phyloP scores from a whole-genome alignment of 2,113 vertebrate species.

The Clarias macrocephalus region DNA sequence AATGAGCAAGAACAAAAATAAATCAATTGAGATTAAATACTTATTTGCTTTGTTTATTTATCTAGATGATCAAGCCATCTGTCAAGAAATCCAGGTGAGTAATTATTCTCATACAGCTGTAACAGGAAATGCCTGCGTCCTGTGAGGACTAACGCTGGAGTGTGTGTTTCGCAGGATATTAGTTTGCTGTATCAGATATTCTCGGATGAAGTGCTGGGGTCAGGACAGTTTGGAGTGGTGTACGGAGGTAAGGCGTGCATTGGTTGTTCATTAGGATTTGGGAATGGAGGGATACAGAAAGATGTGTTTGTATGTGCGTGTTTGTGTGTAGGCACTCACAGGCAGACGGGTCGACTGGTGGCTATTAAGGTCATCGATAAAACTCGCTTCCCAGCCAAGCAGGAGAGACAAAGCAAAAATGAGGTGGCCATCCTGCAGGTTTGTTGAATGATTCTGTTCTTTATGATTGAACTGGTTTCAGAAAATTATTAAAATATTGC shows the following conservation, averaged over 20 bases:
- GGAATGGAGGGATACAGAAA: not conserved
- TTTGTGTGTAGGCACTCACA: constrained; percentile 74
- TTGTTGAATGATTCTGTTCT: not conserved
- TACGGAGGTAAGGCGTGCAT: constrained; percentile 72
- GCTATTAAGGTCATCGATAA: constrained; percentile 87
- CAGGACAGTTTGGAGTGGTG: constrained; percentile 86
- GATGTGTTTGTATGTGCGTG: not conserved
- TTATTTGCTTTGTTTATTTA: constrained; percentile 7
- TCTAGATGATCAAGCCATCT: constrained; percentile 47
- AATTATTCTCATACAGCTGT: not conserved
- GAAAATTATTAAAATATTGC: not conserved
- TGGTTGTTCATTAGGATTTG: not conserved
- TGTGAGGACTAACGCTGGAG: not conserved
- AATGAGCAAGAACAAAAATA: not conserved
- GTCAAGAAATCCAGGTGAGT: constrained; percentile 58
- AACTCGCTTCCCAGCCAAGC: constrained; percentile 78
- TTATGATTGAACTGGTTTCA: too few relatives aligned
- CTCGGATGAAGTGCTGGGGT: constrained; percentile 82
- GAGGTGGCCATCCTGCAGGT: constrained; percentile 84
- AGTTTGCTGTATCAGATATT: constrained; percentile 82
- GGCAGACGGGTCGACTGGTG: constrained; percentile 73
- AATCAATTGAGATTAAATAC: not conserved
- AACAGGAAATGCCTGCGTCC: not conserved
- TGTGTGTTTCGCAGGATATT: constrained; percentile 73
- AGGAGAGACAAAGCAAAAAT: constrained; percentile 80